phyloP scores from a whole-genome alignment of 2,888 invertebrate species.

The Smittia aterrima region DNA sequence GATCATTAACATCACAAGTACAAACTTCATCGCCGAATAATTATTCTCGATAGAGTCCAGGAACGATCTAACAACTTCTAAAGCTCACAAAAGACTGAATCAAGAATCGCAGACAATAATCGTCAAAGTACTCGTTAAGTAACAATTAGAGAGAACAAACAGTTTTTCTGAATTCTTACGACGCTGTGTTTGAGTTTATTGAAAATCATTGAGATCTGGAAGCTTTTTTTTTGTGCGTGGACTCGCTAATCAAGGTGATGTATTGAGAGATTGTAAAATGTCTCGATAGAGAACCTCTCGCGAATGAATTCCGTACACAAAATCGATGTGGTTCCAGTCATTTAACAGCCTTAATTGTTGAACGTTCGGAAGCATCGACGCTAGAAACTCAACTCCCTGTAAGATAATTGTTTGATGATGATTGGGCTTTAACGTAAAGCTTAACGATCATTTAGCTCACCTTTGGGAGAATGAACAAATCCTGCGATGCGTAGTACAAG shows the following conservation, averaged over 20 bases:
- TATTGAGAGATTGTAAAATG: background rate
- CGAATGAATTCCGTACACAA: slow-evolving; percentile 14
- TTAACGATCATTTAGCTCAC: background rate
- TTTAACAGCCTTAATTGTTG: background rate
- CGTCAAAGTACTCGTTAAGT: too few species aligned
- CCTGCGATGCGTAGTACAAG: background rate
- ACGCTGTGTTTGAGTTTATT: too few species aligned
- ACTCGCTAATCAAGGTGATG: background rate
- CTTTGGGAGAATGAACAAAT: background rate
- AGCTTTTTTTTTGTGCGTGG: too few species aligned
- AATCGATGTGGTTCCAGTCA: slow-evolving; percentile 29
- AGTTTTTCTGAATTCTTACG: too few species aligned
- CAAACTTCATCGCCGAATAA: background rate
- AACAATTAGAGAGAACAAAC: too few species aligned
- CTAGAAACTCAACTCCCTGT: slow-evolving; percentile 1
- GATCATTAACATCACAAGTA: background rate
- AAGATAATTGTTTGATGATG: background rate
- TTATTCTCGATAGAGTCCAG: too few species aligned
- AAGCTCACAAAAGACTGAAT: too few species aligned
- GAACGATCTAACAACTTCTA: too few species aligned
- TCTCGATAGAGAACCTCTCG: slow-evolving; percentile 10
- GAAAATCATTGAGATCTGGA: too few species aligned
- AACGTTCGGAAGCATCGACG: background rate
- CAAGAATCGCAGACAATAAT: too few species aligned
- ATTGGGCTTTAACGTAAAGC: background rate